Evolutionary conservation across 1,140 invertebrate genomes (phyloP).

Genomic region (Cotesia glomerata): DNA sequence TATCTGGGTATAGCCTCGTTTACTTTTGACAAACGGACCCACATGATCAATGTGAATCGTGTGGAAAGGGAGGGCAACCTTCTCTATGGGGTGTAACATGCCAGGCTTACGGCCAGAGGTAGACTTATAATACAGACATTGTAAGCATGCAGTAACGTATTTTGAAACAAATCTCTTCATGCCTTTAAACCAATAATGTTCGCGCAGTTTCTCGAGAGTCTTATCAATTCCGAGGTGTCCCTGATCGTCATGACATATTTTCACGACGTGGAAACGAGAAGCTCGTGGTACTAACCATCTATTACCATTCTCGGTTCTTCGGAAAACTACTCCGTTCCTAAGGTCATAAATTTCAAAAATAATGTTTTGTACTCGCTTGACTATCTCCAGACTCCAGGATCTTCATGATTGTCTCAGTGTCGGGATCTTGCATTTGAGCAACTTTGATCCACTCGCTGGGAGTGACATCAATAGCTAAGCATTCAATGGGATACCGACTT

Average conservation of each 20-base stretch:
- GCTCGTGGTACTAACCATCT: constrained; percentile 42
- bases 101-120: constrained; percentile 20
- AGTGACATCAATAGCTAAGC: constrained; percentile 19
- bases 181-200: constrained; percentile 42
- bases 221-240: constrained; percentile 41
- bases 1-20: constrained; percentile 35
- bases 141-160: constrained; percentile 34
- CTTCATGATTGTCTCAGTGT: constrained; percentile 25
- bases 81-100: constrained; percentile 41
- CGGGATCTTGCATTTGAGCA: constrained; percentile 24
- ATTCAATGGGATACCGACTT: constrained; percentile 41
- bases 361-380: constrained; percentile 18
- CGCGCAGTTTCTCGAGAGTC: constrained; percentile 36
- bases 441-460: constrained; percentile 27
- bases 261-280: constrained; percentile 41
- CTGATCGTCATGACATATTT: constrained; percentile 47
- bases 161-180: constrained; percentile 37
- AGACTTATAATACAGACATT: constrained; percentile 34
- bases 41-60: constrained; percentile 47
- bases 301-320: constrained; percentile 33
- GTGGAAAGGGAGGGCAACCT: constrained; percentile 43
- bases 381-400: constrained; percentile 17
- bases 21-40: constrained; percentile 37
- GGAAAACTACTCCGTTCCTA: constrained; percentile 35
- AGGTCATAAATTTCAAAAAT: constrained; percentile 27